Evolutionary conservation across 1,140 invertebrate species (phyloP).

Genomic region (Tetraneura akinire): DNA sequence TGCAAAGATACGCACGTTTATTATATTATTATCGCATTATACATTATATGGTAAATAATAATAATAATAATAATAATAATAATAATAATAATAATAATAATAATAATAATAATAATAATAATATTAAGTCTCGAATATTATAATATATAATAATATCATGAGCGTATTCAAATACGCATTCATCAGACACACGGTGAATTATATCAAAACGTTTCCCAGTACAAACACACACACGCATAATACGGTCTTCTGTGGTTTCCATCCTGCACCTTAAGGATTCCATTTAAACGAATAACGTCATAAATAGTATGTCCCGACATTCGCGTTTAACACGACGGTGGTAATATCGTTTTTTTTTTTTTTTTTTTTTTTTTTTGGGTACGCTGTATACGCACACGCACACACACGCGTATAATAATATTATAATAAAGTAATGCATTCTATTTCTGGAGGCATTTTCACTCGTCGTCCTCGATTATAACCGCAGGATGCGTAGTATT

Average conservation of each 20-base stretch:
- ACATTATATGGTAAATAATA: too few relatives aligned
- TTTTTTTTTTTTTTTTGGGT: too few relatives aligned
- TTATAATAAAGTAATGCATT: too few relatives aligned
- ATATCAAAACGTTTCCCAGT: conserved; percentile 18
- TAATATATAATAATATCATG: neutral
- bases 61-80: too few relatives aligned
- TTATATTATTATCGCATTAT: too few relatives aligned
- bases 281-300: conserved; percentile 19
- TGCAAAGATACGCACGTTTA: too few relatives aligned
- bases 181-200: neutral
- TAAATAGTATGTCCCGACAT: conserved; percentile 15
- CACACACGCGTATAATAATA: neutral
- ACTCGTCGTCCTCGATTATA: conserved; percentile 12
- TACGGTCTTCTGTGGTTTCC: neutral
- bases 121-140: too few relatives aligned
- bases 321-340: conserved; percentile 20
- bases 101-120: too few relatives aligned
- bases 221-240: neutral
- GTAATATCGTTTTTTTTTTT: too few relatives aligned
- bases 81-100: too few relatives aligned
- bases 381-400: neutral
- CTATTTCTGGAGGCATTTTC: conserved; percentile 39
- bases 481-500: conserved; percentile 27
- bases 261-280: conserved; percentile 18
- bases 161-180: conserved; percentile 10